Conservation (phyloP, 2,888 invertebrate species). For the Didymodactylos carnosus region DNA sequence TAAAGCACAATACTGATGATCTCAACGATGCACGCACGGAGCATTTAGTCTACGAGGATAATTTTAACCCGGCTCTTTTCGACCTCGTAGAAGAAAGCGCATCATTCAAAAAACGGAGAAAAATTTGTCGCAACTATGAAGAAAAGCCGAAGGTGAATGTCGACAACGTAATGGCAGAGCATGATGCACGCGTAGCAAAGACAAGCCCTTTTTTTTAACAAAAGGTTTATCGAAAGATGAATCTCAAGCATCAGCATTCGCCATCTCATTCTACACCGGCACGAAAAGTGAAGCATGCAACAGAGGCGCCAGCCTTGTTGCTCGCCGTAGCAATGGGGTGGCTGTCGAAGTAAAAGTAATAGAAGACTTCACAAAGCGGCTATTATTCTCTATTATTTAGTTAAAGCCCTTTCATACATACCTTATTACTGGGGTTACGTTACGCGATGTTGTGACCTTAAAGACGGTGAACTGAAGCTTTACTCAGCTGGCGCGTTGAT, state of each 20-base stretch:
- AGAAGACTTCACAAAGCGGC: not conserved
- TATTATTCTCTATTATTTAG: not conserved
- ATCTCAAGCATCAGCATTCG: not conserved
- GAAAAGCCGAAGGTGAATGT: not conserved
- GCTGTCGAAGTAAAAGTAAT: not conserved
- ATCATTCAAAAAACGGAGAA: not conserved
- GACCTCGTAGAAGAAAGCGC: not conserved
- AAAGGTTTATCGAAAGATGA: not conserved
- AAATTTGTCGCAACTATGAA: not conserved
- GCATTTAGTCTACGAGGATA: not conserved
- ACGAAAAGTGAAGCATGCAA: not conserved
- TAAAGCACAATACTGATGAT: not conserved
- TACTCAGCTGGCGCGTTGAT: not conserved
- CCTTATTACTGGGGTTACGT: not conserved
- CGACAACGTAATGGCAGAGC: not conserved
- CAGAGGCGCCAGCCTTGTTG: not conserved
- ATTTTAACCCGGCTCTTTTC: not conserved
- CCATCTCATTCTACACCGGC: not conserved
- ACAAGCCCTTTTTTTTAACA: not conserved
- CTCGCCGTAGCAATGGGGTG: not conserved
- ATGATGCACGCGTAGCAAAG: not conserved
- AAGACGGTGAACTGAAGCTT: not conserved
- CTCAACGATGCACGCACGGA: not conserved
- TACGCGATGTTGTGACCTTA: not conserved
- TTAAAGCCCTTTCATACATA: not conserved